A percentile compares a stretch with the other conserved stretches of the same genome.
phyloP scores from a whole-genome alignment of 2,888 invertebrate genomes.

The Endotricha flammealis region DNA sequence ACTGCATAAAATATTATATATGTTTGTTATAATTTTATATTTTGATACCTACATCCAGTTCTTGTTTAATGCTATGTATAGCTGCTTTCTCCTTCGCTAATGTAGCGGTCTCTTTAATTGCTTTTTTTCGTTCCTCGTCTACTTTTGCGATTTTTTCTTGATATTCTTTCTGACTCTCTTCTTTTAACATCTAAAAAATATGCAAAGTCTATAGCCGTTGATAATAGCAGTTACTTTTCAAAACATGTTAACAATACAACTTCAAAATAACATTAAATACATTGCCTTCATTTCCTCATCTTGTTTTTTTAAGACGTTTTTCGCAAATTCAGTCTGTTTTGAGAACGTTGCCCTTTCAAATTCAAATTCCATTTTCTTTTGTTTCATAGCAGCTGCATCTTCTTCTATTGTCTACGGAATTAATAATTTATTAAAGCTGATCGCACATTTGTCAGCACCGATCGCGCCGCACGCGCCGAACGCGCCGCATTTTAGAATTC shows the following conservation, averaged over 20 bases:
- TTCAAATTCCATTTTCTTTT: constrained; percentile 79
- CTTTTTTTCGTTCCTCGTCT: constrained; percentile 57
- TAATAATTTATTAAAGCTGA: too few species aligned
- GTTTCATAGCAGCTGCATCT: constrained; percentile 66
- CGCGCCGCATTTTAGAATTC: too few species aligned
- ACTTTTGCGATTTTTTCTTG: constrained; percentile 57
- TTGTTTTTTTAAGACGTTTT: constrained; percentile 76
- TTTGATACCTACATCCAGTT: constrained; percentile 55
- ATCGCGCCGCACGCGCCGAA: too few species aligned
- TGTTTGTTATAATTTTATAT: too few species aligned
- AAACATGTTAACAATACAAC: neutral
- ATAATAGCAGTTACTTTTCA: constrained; percentile 1
- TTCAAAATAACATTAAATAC: neutral
- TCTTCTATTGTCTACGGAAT: constrained; percentile 65
- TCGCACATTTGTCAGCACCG: too few species aligned
- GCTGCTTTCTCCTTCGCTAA: constrained; percentile 58
- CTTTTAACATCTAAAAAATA: constrained; percentile 48
- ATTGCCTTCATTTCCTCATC: constrained; percentile 78
- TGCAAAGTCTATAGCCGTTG: neutral
- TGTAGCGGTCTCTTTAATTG: constrained; percentile 46
- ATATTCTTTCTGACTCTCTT: constrained; percentile 64
- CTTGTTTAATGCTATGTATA: constrained; percentile 54
- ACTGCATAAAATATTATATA: too few species aligned
- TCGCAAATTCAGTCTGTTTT: constrained; percentile 79
- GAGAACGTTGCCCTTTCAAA: constrained; percentile 80